These are phyloP conservation scores for Umimayanthus kanabou DNA, from an alignment of 92 coral and sea anemone species.

Conservation along the genomic window DNA sequence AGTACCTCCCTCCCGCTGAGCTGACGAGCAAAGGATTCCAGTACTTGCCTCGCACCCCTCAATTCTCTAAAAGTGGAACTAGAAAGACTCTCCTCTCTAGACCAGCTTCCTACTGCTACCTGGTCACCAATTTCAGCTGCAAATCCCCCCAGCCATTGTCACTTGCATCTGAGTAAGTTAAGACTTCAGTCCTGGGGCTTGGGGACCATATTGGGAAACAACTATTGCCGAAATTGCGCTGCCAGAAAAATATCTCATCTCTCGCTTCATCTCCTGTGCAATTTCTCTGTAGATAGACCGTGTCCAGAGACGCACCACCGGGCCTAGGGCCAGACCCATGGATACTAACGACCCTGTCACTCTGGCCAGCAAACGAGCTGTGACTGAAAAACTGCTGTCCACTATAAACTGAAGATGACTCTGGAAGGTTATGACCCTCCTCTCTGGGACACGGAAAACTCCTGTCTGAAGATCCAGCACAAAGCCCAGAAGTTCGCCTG, in stretches of 20 bases:
- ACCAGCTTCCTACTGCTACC: slow-evolving; percentile 67
- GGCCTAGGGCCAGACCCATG: slow-evolving; percentile 68
- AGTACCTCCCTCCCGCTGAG: slow-evolving; percentile 43
- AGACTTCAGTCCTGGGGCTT: slow-evolving; percentile 60
- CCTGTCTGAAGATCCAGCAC: slow-evolving; percentile 60
- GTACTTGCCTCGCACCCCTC: slow-evolving; percentile 47
- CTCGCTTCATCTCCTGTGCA: slow-evolving; percentile 41
- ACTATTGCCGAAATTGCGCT: slow-evolving; percentile 35
- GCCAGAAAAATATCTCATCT: slow-evolving; percentile 53
- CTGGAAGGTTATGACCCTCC: slow-evolving; percentile 40
- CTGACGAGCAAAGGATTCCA: slow-evolving; percentile 46
- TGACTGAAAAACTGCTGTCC: slow-evolving; percentile 17
- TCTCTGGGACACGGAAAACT: slow-evolving; percentile 54
- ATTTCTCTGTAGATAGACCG: slow-evolving; percentile 49
- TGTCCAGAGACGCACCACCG: slow-evolving; percentile 66
- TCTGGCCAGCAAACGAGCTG: slow-evolving; percentile 47
- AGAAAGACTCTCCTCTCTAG: slow-evolving; percentile 35
- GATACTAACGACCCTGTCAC: slow-evolving; percentile 56
- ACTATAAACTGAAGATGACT: slow-evolving; percentile 26
- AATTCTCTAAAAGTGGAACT: slow-evolving; percentile 70
- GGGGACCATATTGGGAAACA: slow-evolving; percentile 63
- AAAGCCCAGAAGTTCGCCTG: slow-evolving; percentile 63
- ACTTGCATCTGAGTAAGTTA: slow-evolving; percentile 67
- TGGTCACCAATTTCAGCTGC: slow-evolving; percentile 49
- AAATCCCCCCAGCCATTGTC: slow-evolving; percentile 70